Conservation (phyloP, 2,888 invertebrate genomes). For the Minunthozetes semirufus region DNA sequence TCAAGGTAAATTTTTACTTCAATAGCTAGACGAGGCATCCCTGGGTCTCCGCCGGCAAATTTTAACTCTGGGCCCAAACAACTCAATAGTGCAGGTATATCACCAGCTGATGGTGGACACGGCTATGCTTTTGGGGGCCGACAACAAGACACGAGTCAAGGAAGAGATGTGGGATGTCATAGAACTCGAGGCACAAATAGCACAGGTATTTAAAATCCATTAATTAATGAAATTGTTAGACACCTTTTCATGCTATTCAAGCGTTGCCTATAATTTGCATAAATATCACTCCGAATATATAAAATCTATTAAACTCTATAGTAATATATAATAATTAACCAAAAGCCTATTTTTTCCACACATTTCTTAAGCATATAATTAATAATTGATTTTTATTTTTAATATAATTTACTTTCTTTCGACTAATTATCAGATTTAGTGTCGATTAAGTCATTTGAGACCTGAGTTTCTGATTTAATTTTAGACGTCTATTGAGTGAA, state of each 20-base stretch:
- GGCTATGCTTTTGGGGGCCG: constrained; percentile 73
- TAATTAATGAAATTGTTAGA: neutral
- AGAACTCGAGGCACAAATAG: constrained; percentile 78
- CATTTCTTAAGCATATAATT: neutral
- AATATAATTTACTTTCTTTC: neutral
- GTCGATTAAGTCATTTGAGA: neutral
- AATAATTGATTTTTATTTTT: neutral
- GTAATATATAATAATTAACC: too few relatives aligned
- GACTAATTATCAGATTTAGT: neutral
- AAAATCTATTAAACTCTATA: too few relatives aligned
- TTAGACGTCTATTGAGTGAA: too few relatives aligned
- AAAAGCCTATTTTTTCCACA: neutral
- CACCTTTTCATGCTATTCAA: neutral
- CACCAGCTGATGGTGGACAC: constrained; percentile 62
- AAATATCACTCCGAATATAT: neutral
- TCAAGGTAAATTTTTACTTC: too few relatives aligned
- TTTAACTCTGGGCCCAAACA: constrained; percentile 58
- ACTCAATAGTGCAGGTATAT: constrained; percentile 68
- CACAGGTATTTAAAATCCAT: constrained; percentile 58
- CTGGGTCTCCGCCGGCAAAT: constrained; percentile 71
- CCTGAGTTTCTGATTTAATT: too few relatives aligned
- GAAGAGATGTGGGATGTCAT: constrained; percentile 60
- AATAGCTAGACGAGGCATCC: constrained; percentile 82
- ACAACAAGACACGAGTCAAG: constrained; percentile 58
- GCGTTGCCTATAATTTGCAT: too few relatives aligned